Evolutionary conservation across 2,113 vertebrate species (phyloP).

Genomic region (Stigmatopora nigra): DNA sequence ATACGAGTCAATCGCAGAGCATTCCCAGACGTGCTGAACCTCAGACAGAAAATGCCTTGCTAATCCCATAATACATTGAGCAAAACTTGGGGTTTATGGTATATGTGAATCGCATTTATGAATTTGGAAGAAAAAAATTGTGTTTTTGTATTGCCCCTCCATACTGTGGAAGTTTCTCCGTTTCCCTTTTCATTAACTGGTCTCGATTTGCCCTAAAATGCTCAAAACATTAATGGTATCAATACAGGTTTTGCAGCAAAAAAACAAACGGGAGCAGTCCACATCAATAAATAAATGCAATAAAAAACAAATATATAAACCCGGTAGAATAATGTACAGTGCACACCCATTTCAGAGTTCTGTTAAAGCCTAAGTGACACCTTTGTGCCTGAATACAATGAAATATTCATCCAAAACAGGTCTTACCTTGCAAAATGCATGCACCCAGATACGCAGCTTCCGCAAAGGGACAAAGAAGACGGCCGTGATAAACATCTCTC

Average conservation of each 20-base stretch:
- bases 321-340: background rate
- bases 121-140: no score
- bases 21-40: constrained; percentile 28
- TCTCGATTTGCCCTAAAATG: background rate
- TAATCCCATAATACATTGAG: background rate
- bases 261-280: background rate
- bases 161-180: no score
- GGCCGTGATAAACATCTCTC: constrained; percentile 95
- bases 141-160: no score
- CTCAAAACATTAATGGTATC: constrained; percentile 9
- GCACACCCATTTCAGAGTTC: background rate
- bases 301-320: no score
- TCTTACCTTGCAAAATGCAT: constrained; percentile 90
- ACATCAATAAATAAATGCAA: background rate
- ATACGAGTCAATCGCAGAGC: constrained; percentile 36
- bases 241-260: background rate
- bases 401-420: background rate
- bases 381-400: background rate
- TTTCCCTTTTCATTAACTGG: no score
- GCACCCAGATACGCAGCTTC: constrained; percentile 94
- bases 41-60: background rate
- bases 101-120: no score
- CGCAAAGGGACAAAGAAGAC: constrained; percentile 89
- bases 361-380: background rate
- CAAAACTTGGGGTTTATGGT: background rate